Conservation (phyloP, 1,140 invertebrate genomes). For the Trypoxylus dichotomus region DNA sequence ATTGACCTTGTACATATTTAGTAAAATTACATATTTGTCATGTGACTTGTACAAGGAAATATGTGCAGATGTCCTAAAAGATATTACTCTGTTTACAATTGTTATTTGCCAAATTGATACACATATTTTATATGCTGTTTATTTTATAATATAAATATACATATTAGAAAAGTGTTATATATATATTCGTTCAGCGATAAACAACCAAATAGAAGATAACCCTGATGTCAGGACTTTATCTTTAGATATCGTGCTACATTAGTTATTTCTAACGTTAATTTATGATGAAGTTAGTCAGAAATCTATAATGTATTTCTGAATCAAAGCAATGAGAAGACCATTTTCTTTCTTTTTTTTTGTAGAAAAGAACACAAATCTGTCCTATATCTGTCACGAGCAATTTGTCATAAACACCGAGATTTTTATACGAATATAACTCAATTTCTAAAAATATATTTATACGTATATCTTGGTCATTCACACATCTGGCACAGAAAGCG, state of each 20-base stretch:
- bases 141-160: background rate
- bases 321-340: background rate
- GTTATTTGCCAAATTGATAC: background rate
- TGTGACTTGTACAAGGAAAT: background rate
- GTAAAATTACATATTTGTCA: no score
- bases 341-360: no score
- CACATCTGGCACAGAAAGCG: background rate
- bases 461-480: background rate
- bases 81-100: background rate
- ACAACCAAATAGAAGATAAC: background rate
- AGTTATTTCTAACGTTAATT: background rate
- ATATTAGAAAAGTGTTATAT: background rate
- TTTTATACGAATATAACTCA: background rate
- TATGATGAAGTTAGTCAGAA: background rate
- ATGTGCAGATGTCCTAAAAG: background rate
- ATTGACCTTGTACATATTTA: no score
- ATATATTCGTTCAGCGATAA: background rate
- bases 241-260: background rate
- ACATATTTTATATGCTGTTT: background rate
- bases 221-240: background rate
- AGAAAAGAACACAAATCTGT: background rate
- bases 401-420: background rate
- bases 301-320: background rate
- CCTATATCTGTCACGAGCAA: background rate
- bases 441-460: constrained; percentile 12